Conservation (phyloP, 2,888 invertebrate genomes). For the Leptopilina syphax region DNA sequence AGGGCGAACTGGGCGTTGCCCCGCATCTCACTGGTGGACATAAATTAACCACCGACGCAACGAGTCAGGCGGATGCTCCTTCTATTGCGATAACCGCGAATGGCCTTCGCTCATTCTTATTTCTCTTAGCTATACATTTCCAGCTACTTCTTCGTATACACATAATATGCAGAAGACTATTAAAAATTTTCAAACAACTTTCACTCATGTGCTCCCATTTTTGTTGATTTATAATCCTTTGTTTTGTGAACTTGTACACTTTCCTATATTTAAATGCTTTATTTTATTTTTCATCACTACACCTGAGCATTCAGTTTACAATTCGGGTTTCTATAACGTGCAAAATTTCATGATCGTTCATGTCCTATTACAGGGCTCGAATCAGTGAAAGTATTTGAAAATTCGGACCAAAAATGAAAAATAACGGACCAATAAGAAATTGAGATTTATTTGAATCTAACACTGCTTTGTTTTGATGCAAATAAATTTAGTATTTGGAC, state of each 20-base stretch:
- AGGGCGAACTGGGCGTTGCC: constrained; percentile 66
- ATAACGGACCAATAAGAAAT: too few relatives aligned
- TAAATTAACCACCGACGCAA: constrained; percentile 71
- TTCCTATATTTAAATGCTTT: neutral
- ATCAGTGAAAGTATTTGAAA: too few relatives aligned
- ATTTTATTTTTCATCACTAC: neutral
- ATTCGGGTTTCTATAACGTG: too few relatives aligned
- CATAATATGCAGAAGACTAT: neutral
- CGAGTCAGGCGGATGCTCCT: constrained; percentile 47
- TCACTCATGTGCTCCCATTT: constrained; percentile 30
- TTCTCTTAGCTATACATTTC: neutral
- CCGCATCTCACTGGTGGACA: constrained; percentile 60
- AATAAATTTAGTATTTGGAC: too few relatives aligned
- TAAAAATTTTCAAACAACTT: constrained; percentile 31
- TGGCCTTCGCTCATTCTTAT: constrained; percentile 26
- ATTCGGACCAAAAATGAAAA: too few relatives aligned
- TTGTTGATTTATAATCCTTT: constrained; percentile 31
- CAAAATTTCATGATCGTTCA: too few relatives aligned
- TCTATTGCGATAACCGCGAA: constrained; percentile 37
- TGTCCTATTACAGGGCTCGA: too few relatives aligned
- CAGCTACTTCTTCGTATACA: constrained; percentile 1
- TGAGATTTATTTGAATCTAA: too few relatives aligned
- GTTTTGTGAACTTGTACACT: neutral
- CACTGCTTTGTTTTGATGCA: too few relatives aligned
- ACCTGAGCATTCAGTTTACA: too few relatives aligned